phyloP scores from a whole-genome alignment of 1,140 invertebrate species.

The Bombus affinis region DNA sequence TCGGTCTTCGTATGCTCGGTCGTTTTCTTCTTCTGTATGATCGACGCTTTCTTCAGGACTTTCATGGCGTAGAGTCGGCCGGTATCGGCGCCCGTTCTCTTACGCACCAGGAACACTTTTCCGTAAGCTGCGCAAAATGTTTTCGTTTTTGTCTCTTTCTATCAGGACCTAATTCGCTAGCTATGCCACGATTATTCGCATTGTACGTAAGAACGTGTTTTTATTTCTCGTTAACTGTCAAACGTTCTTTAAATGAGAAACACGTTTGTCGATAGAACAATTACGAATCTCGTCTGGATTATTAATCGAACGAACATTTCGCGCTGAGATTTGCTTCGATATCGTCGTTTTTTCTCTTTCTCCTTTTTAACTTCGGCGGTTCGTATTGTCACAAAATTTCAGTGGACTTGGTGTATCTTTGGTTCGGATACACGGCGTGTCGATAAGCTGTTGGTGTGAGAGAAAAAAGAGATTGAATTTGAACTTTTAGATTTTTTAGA shows the following conservation, averaged over 20 bases:
- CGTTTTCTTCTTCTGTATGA: constrained; percentile 96
- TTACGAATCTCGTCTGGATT: background rate
- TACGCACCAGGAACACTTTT: constrained; percentile 96
- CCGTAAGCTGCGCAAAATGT: constrained; percentile 91
- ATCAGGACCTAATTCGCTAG: no score
- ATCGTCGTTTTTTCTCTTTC: background rate
- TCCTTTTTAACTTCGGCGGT: background rate
- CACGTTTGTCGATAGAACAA: no score
- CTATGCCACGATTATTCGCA: no score
- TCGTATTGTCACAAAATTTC: background rate
- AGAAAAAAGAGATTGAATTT: background rate
- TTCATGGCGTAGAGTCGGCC: constrained; percentile 97
- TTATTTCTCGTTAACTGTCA: background rate
- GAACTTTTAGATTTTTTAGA: background rate
- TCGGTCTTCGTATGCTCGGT: constrained; percentile 97
- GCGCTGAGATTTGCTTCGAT: fast-evolving
- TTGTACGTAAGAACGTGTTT: background rate
- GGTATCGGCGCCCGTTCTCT: constrained; percentile 90
- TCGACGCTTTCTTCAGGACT: constrained; percentile 94
- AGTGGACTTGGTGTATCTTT: background rate
- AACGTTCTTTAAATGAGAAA: no score
- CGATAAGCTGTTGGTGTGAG: background rate
- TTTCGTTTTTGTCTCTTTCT: background rate
- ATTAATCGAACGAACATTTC: background rate
- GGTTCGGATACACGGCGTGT: background rate